Base-by-base conservation (phyloP, 2,113 vertebrate genomes). In the Toxotes jaculatrix region DNA sequence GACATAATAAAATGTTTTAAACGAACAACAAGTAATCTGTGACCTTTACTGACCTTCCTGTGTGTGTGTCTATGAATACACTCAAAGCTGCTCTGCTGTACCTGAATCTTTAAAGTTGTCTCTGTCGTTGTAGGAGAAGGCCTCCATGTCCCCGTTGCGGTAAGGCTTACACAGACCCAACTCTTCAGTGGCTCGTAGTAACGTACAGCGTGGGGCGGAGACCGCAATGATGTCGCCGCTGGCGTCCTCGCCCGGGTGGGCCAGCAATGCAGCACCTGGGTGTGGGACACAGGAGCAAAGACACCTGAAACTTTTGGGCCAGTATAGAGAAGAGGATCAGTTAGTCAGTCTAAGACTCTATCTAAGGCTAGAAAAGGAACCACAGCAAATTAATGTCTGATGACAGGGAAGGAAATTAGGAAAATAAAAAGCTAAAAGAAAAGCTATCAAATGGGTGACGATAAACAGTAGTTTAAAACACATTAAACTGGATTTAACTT, bases 161-260 rank as follows among this genome's bases (percentile, higher is more conserved):
- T 95, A 94, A 0, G 51, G 79, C 78, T 94, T 95, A 68, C 95
- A 95, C 4, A 96, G 90, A 0, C 96, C 95, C 72, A 96, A 72
- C 55, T 94, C 92, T 65, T 96, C 95, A 0, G 95, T 84, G 61
- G 93, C 91, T 59, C 55, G 88, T 0, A 95, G 92, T 12, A 96
- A 88, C 0, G 94, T 94, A 51, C 95, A 96, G 40, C 91, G 92
- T 2, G 96, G 93, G 9, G 95, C 95, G 0, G 95, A 94, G 31
- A 96, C 83, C 57, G 95, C 77, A 10, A 96, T 93, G 78, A 95
- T 87, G 83, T 95, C 89, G 21, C 95, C 93, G 6, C 67, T 84
- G 71, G 92, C 91, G 7, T 96, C 95, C 60, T 96, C 95, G 0
- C 95, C 96, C 0, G 95, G 95, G 55, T 96, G 95, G 56, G 93